phyloP scores from a whole-genome alignment of 2,888 invertebrate genomes.

The Xestia c-nigrum region DNA sequence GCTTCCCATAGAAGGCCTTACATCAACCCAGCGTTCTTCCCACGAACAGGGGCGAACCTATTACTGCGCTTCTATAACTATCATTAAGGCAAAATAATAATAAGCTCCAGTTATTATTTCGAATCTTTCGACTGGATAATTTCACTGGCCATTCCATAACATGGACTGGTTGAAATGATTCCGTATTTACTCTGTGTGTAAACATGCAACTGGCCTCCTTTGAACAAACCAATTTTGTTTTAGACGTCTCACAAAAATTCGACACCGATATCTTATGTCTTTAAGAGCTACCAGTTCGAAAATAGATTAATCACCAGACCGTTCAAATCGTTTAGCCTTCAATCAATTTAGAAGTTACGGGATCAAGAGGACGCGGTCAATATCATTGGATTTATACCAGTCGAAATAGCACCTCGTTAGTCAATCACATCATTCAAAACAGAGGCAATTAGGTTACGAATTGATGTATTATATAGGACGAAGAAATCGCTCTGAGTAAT shows the following conservation, averaged over 20 bases:
- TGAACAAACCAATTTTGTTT: slow-evolving; percentile 58
- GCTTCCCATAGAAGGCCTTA: slow-evolving; percentile 69
- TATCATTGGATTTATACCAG: slow-evolving; percentile 64
- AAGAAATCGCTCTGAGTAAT: slow-evolving; percentile 42
- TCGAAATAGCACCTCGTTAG: slow-evolving; percentile 57
- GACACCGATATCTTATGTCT: slow-evolving; percentile 48
- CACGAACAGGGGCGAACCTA: slow-evolving; percentile 82
- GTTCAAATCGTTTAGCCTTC: slow-evolving; percentile 64
- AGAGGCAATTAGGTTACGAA: slow-evolving; percentile 62
- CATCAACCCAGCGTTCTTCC: slow-evolving; percentile 74
- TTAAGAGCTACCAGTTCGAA: slow-evolving; percentile 53
- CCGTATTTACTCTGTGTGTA: slow-evolving; percentile 66
- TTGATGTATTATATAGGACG: slow-evolving; percentile 36
- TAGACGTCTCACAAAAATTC: slow-evolving; percentile 47
- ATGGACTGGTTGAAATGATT: slow-evolving; percentile 60
- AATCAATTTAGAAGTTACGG: slow-evolving; percentile 63
- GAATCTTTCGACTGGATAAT: slow-evolving; percentile 82
- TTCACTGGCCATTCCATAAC: slow-evolving; percentile 75
- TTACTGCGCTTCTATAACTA: slow-evolving; percentile 83
- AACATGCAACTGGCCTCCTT: slow-evolving; percentile 66
- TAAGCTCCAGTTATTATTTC: slow-evolving; percentile 82
- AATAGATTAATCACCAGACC: slow-evolving; percentile 61
- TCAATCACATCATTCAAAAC: slow-evolving; percentile 60
- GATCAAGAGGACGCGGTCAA: slow-evolving; percentile 67
- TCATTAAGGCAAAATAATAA: slow-evolving; percentile 86